These are phyloP conservation scores for Apus apus DNA, from an alignment of 2,113 vertebrate genomes.

Conservation along the genomic window DNA sequence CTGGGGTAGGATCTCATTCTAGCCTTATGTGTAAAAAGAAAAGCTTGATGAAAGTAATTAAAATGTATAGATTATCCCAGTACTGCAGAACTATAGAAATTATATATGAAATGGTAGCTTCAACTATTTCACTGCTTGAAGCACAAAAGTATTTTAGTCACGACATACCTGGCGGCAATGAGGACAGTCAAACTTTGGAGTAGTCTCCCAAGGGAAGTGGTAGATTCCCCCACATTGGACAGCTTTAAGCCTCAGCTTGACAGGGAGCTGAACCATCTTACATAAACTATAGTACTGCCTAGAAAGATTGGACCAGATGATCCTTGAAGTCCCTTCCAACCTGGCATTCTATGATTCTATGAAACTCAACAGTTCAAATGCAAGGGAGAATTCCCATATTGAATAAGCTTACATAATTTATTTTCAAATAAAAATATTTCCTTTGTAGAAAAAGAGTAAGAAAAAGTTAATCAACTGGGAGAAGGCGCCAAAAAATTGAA, in stretches of 20 bases:
- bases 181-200: too few relatives aligned
- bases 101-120: neutral
- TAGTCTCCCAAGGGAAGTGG: too few relatives aligned
- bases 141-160: neutral
- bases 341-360: neutral
- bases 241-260: too few relatives aligned
- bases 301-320: too few relatives aligned
- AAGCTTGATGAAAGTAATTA: neutral
- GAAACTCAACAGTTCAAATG: neutral
- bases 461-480: neutral
- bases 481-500: neutral
- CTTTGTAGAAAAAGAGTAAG: neutral
- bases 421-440: neutral
- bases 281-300: too few relatives aligned
- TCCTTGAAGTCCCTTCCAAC: too few relatives aligned
- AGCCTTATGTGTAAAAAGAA: neutral
- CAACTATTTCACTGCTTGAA: neutral
- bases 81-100: neutral
- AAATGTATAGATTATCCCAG: neutral
- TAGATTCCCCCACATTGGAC: too few relatives aligned
- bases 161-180: neutral
- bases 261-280: too few relatives aligned
- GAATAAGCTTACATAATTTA: neutral
- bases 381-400: neutral
- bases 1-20: neutral